Evolutionary conservation across 2,888 invertebrate species (phyloP), one percentile per base, ranked within the genome.

Genomic region (Clitarchus hookeri): DNA sequence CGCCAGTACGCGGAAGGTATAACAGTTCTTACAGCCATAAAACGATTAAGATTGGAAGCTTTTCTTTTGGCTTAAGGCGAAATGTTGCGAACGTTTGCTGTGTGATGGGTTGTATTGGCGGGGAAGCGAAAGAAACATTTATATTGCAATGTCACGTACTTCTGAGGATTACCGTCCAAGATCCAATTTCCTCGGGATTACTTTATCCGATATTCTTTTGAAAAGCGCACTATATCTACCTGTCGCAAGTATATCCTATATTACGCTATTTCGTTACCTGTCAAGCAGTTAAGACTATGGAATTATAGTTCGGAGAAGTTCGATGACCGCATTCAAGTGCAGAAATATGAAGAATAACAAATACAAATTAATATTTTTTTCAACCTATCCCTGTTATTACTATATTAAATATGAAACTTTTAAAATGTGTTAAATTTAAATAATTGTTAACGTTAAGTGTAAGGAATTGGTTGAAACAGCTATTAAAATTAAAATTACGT

Each of bases 141-240:
- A 65, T 19, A 65, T 19, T 16, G 65, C 65, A 65, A 65, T 65
- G 19, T 13, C 65, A 65, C 19, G 65, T 19, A 65, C 11, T 65
- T 6, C 65, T 16, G 19, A 65, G 65, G 65, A 65, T 65, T 65
- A 19, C 65, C 19, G 65, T 23, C 65, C 65, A 65, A 65, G 11
- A 65, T 65, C 65, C 65, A 65, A 65, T 65, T 23, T 65, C 23
- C 65, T 65, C 65, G 65, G 65, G 65, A 65, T 65, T 65, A 65
- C 65, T 65, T 23, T 65, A 65, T 6, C 65, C 65, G 19, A 65
- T 19, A 65, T n/a, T n/a, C n/a, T n/a, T n/a, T n/a, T n/a, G n/a
- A n/a, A n/a, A n/a, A n/a, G n/a, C 65, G 19, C 6, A 23, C 11
- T 19, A 65, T 6, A 23, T 19, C 19, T 16, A 65, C 19, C 65